Conservation (phyloP, 2,113 vertebrate species). For the Bos indicus region DNA sequence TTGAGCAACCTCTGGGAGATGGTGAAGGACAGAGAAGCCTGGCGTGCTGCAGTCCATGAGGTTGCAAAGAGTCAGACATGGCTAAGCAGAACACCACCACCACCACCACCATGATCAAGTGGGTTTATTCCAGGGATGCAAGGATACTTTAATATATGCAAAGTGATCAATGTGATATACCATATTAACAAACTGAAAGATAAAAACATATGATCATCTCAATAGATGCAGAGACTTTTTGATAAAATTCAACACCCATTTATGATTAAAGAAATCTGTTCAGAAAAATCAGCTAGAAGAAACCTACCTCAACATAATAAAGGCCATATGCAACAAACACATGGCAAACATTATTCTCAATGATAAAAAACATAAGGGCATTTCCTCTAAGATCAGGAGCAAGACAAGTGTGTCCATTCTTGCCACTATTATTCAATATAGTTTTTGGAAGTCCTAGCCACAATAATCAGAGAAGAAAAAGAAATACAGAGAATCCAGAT, state of each 20-base stretch:
- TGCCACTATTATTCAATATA: not conserved
- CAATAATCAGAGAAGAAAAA: not conserved
- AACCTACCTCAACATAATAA: not conserved
- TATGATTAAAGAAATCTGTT: not conserved
- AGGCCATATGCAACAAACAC: not conserved
- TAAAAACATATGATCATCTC: not conserved
- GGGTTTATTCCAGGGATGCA: not conserved
- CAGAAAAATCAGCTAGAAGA: not conserved
- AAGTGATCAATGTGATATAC: accelerated
- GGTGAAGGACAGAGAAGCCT: not conserved
- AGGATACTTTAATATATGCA: not conserved
- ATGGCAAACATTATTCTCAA: not conserved
- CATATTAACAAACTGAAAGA: not conserved
- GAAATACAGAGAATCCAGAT: not conserved
- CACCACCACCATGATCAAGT: not conserved
- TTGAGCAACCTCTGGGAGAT: not conserved
- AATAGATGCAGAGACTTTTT: not conserved
- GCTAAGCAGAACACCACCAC: not conserved
- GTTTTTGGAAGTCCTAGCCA: not conserved
- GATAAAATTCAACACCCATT: not conserved
- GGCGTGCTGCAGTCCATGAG: not conserved
- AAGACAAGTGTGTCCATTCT: not conserved
- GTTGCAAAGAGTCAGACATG: not conserved
- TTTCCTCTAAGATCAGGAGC: not conserved
- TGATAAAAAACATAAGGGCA: not conserved